Percentiles rank a stretch among this genome's conserved stretches.
phyloP scores from a whole-genome alignment of 1,140 invertebrate genomes.

The Drosophila pseudoobscura region DNA sequence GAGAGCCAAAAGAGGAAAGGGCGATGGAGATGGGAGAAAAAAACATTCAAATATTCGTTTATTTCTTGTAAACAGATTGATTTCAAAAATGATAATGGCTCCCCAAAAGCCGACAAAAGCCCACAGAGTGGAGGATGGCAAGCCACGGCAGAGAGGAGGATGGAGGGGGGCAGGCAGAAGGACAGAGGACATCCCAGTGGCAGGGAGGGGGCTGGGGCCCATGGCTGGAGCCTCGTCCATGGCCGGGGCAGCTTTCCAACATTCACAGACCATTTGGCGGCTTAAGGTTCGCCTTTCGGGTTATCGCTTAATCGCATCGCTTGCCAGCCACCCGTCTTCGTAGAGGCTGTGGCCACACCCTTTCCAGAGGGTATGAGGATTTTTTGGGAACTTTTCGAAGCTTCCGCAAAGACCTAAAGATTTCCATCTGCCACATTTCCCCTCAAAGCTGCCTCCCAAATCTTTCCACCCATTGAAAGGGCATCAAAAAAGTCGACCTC shows the following conservation, averaged over 20 bases:
- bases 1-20: background rate
- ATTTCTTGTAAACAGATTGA: constrained; percentile 79
- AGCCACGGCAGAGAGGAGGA: constrained; percentile 2
- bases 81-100: constrained; percentile 76
- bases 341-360: background rate
- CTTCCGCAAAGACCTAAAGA: too few relatives aligned
- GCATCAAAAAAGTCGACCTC: constrained; percentile 10
- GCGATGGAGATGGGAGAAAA: constrained; percentile 39
- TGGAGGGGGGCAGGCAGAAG: constrained; percentile 1
- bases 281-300: constrained; percentile 76
- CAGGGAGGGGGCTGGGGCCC: constrained; percentile 6
- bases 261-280: constrained; percentile 80
- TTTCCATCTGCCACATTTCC: too few relatives aligned
- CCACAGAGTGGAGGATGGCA: constrained; percentile 36
- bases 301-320: constrained; percentile 80
- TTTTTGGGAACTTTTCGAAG: too few relatives aligned
- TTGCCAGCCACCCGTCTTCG: constrained; percentile 44
- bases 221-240: background rate
- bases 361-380: too few relatives aligned
- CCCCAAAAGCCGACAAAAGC: constrained; percentile 72
- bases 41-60: constrained; percentile 39
- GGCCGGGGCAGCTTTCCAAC: constrained; percentile 58
- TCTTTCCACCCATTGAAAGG: too few relatives aligned
- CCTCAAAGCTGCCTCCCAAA: too few relatives aligned
- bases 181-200: background rate